Conservation (phyloP, 2,888 invertebrate genomes). For the Agapetus fuscipes region DNA sequence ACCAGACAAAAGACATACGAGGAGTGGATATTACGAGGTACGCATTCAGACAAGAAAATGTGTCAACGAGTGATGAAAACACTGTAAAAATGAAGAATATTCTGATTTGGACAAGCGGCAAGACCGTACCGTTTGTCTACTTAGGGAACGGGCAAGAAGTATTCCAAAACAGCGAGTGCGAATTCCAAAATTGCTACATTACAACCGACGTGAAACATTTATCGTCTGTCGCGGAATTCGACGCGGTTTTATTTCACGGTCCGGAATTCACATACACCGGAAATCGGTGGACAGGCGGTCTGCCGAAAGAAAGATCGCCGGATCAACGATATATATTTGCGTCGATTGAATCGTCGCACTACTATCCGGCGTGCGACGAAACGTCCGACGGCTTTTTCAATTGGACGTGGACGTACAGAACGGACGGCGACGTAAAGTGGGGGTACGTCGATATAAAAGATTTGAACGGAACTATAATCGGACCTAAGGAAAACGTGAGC, state of each 20-base stretch:
- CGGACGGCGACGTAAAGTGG: slow-evolving; percentile 35
- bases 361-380: slow-evolving; percentile 31
- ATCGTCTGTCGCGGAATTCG: slow-evolving; percentile 25
- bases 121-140: slow-evolving; percentile 28
- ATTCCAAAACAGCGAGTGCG: slow-evolving; percentile 28
- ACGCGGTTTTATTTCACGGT: slow-evolving; percentile 30
- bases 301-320: slow-evolving; percentile 26
- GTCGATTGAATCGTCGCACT: slow-evolving; percentile 36
- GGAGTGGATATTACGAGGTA: no score
- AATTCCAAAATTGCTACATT: slow-evolving; percentile 30
- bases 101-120: slow-evolving; percentile 31
- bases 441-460: slow-evolving; percentile 33
- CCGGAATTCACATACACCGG: slow-evolving; percentile 25
- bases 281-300: slow-evolving; percentile 1
- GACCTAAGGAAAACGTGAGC: slow-evolving; percentile 32
- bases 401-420: slow-evolving; percentile 37
- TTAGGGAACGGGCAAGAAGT: slow-evolving; percentile 26
- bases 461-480: slow-evolving; percentile 27
- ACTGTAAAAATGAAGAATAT: slow-evolving; percentile 39
- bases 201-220: slow-evolving; percentile 24
- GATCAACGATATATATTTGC: slow-evolving; percentile 35
- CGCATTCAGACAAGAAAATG: no score
- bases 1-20: no score
- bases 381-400: slow-evolving; percentile 36
- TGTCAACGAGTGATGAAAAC: no score